A percentile compares a stretch with the other conserved stretches of the same genome.
Conservation (phyloP, 2,113 vertebrate genomes). For the Sceloporus undulatus region DNA sequence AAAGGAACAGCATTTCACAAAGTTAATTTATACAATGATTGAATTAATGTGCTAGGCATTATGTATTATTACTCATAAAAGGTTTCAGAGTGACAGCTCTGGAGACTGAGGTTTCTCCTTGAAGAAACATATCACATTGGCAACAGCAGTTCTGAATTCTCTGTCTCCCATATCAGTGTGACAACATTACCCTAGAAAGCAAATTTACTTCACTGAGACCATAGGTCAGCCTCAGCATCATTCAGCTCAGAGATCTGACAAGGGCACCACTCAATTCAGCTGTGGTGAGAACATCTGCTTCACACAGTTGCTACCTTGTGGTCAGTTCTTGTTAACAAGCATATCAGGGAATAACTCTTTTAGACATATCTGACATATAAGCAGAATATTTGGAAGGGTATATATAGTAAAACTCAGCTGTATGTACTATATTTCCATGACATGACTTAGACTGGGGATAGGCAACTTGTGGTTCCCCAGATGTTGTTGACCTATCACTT, state of each 20-base stretch:
- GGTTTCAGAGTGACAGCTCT: slow-evolving; percentile 19
- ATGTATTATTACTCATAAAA: slow-evolving; percentile 40
- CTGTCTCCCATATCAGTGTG: slow-evolving; percentile 27
- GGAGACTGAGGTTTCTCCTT: slow-evolving; percentile 26
- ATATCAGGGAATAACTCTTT: slow-evolving; percentile 32
- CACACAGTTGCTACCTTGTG: slow-evolving; percentile 12
- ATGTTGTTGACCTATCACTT: not conserved
- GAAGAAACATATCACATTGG: not conserved
- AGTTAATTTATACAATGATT: slow-evolving; percentile 47
- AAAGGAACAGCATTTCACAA: slow-evolving; percentile 56
- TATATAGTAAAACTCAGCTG: not conserved
- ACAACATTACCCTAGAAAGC: slow-evolving; percentile 10
- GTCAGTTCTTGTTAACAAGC: slow-evolving; percentile 23
- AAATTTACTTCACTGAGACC: not conserved
- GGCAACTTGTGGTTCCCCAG: not conserved
- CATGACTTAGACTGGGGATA: not conserved
- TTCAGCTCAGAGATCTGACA: not conserved
- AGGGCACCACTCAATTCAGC: slow-evolving; percentile 12
- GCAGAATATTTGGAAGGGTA: slow-evolving; percentile 3
- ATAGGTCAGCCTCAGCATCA: not conserved
- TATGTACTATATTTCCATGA: not conserved
- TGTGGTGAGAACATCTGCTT: slow-evolving; percentile 12
- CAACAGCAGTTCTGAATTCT: not conserved
- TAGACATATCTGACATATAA: not conserved
- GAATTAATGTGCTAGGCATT: slow-evolving; percentile 34